Evolutionary conservation across 2,797 vertebrate species (phyloP).

Genomic region (Danionella dracula): DNA sequence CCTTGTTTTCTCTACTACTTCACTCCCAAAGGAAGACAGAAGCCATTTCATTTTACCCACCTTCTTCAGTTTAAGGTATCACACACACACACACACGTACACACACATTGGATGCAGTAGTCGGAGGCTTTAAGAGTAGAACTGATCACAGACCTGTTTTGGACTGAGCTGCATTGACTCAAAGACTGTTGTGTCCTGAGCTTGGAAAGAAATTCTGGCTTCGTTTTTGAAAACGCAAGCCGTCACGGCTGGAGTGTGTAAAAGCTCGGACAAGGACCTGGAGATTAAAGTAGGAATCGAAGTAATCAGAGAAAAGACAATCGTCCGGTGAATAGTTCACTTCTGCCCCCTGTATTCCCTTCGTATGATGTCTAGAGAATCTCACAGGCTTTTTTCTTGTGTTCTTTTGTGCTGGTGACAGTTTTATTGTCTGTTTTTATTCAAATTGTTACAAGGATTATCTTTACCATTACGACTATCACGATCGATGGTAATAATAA

Average conservation of each 20-base stretch:
- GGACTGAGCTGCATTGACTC: constrained; percentile 45
- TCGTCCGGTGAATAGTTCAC: constrained; percentile 67
- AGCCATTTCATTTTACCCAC: constrained; percentile 34
- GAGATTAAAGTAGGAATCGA: constrained; percentile 51
- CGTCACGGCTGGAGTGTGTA: neutral
- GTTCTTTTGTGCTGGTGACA: constrained; percentile 89
- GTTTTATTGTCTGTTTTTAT: constrained; percentile 82
- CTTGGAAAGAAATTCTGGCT: constrained; percentile 56
- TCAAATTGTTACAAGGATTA: constrained; percentile 57
- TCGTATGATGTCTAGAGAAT: constrained; percentile 77
- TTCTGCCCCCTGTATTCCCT: constrained; percentile 73
- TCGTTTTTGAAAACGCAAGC: too few relatives aligned
- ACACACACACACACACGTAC: neutral
- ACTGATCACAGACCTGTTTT: constrained; percentile 7
- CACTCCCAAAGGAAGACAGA: constrained; percentile 24
- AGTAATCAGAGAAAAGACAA: constrained; percentile 77
- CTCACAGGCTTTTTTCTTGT: constrained; percentile 77
- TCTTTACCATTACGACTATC: constrained; percentile 59
- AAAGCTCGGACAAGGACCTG: constrained; percentile 41
- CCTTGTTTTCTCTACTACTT: constrained; percentile 6
- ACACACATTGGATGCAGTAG: constrained; percentile 1
- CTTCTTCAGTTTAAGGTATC: constrained; percentile 1
- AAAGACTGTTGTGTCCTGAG: constrained; percentile 59
- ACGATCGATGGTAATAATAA: constrained; percentile 56
- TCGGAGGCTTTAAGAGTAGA: neutral